Evolutionary conservation across 2,888 invertebrate species (phyloP), one percentile per base, ranked within the genome.

Genomic region (Scaptomyza caliginosa): DNA sequence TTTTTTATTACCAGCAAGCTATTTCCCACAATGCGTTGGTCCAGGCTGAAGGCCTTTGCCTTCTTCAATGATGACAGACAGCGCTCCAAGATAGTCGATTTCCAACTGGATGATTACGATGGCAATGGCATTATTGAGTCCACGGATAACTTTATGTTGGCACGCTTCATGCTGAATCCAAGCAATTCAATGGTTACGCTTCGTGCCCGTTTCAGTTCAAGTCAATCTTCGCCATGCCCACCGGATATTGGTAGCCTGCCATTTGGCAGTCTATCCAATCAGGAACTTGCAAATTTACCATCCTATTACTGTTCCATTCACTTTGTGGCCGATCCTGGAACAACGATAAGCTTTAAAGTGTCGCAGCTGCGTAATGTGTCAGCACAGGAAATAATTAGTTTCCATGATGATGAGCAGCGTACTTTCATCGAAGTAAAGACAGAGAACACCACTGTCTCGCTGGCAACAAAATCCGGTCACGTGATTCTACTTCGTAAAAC

Each of bases 141-240:
- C 1, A 93, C 94, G 0, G 93, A 93, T 40, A 95, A 95, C 83
- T 91, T 88, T 39, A 93, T 96, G 93, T 86, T 92, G 10, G 85
- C 97, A 4, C 92, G 91, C 49, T 93, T 95, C 2, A 0, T 21
- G 0, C 13, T 71, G 1, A 17, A 19, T 1, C 26, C 24, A 0
- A 10, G 5, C 13, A 23, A 48, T 21, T n/a, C 51, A 11, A 77
- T 84, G 88, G 8, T 89, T 88, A 2, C 49, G 0, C 2, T 88
- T 96, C 88, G 94, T 93, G 94, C 95, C 0, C 93, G 91, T 39
- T 98, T 94, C 89, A 93, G 92, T 28, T 95, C 96, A 0, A 90
- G 93, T 2, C 13, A 63, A 2, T 13, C 57, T 0, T 92, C 94
- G 0, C 56, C 60, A 49, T 92, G 96, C 94, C 92, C 92, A 79